Percentiles rank a stretch among this genome's conserved stretches.
Evolutionary conservation across 2,797 vertebrate species (phyloP).

Genomic region (Falco rusticolus): DNA sequence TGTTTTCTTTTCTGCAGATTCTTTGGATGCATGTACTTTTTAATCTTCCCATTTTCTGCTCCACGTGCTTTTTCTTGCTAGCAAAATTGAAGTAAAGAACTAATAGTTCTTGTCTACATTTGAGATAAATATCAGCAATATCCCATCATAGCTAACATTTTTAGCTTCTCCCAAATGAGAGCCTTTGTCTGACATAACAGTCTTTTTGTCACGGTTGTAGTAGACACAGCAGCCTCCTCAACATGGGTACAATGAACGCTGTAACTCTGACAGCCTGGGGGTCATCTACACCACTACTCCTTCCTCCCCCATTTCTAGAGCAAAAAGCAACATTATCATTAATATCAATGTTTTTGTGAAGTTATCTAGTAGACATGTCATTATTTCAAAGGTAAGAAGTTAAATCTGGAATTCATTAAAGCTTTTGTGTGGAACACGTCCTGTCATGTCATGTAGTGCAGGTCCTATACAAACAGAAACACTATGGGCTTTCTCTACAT

Average conservation of each 20-base stretch:
- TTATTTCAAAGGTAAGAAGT: slow-evolving; percentile 1
- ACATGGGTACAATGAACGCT: not conserved
- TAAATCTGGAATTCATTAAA: not conserved
- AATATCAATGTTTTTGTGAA: not conserved
- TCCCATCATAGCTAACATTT: not conserved
- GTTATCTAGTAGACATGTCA: not conserved
- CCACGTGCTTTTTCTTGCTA: not conserved
- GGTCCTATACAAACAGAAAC: not conserved
- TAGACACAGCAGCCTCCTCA: not conserved
- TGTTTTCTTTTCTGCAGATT: not conserved
- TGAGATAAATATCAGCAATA: not conserved
- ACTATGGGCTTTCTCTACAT: not conserved
- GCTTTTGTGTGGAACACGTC: not conserved
- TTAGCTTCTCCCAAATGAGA: not conserved
- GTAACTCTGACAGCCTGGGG: not conserved
- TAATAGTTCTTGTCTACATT: not conserved
- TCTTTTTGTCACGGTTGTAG: not conserved
- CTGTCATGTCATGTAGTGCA: not conserved
- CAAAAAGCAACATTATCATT: not conserved
- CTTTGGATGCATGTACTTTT: not conserved
- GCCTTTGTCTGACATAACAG: not conserved
- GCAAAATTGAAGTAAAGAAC: not conserved
- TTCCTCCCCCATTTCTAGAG: not conserved
- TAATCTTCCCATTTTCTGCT: not conserved
- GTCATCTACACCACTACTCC: not conserved